Conservation (phyloP, 2,113 vertebrate species). For the Trogon surrucura region DNA sequence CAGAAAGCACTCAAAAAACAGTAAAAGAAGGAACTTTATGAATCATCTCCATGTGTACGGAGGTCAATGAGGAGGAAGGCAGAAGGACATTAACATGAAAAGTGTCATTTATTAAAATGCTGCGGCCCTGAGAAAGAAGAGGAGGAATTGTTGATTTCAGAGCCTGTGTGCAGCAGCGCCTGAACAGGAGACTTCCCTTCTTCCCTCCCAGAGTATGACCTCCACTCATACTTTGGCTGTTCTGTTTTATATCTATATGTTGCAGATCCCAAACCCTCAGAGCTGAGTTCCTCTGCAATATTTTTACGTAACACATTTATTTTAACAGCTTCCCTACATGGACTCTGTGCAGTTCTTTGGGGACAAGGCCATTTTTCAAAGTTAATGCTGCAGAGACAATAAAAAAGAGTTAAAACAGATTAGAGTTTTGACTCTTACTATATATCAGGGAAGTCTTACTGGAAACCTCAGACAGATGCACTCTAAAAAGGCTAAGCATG, state of each 20-base stretch:
- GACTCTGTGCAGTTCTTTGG: slow-evolving; percentile 50
- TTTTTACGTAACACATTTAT: slow-evolving; percentile 58
- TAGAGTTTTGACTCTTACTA: slow-evolving; percentile 65
- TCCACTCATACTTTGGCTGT: neutral
- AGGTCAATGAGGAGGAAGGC: slow-evolving; percentile 3
- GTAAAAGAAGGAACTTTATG: neutral
- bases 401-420: slow-evolving; percentile 70
- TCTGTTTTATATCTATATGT: slow-evolving; percentile 41
- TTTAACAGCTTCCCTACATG: slow-evolving; percentile 51
- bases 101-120: neutral
- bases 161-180: neutral
- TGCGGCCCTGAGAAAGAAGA: neutral
- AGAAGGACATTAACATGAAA: slow-evolving; percentile 13
- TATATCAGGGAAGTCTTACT: slow-evolving; percentile 64
- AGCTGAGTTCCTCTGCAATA: neutral
- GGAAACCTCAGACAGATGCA: slow-evolving; percentile 70
- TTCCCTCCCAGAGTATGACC: slow-evolving; percentile 9
- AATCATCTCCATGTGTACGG: neutral
- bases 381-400: slow-evolving; percentile 63
- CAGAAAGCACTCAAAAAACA: slow-evolving; percentile 8
- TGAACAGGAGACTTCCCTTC: neutral
- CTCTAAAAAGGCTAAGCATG: slow-evolving; percentile 67
- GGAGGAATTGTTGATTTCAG: neutral
- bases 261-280: slow-evolving; percentile 35
- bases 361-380: slow-evolving; percentile 66